phyloP scores from a whole-genome alignment of 2,888 invertebrate genomes.

The Lithophane socia region DNA sequence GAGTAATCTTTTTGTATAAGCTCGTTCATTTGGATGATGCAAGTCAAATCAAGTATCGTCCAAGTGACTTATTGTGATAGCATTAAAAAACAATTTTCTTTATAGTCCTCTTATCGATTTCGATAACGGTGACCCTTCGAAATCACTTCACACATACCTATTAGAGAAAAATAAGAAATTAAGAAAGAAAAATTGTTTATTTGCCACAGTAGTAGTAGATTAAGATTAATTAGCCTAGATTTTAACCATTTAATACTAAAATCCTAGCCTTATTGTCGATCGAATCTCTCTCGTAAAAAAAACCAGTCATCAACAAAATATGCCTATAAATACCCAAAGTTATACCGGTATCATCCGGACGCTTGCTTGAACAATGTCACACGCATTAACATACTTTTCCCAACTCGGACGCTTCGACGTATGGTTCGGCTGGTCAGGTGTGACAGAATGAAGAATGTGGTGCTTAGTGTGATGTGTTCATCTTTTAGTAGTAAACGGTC shows the following conservation, averaged over 20 bases:
- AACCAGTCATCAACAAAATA: not conserved
- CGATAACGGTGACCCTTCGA: too few species aligned
- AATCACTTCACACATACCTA: not conserved
- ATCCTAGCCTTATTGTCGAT: not conserved
- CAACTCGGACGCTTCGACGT: conserved; percentile 15
- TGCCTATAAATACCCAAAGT: conserved; percentile 12
- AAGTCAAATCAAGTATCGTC: too few species aligned
- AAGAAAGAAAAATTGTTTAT: not conserved
- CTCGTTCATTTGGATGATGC: too few species aligned
- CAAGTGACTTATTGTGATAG: not conserved
- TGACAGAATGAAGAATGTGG: conserved; percentile 8
- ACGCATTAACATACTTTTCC: conserved; percentile 68
- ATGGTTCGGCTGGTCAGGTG: conserved; percentile 12
- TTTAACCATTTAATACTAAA: not conserved
- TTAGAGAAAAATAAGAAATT: not conserved
- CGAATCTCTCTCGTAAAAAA: not conserved
- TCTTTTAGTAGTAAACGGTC: not conserved
- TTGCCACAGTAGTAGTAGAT: not conserved
- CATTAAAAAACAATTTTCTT: not conserved
- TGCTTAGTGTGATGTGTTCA: conserved; percentile 8
- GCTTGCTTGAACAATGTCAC: conserved; percentile 61
- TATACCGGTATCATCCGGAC: conserved; percentile 29
- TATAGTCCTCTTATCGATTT: too few species aligned
- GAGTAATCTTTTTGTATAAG: too few species aligned
- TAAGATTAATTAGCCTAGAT: not conserved